Conservation (phyloP, 1,140 invertebrate species). For the Solenopsis invicta region DNA sequence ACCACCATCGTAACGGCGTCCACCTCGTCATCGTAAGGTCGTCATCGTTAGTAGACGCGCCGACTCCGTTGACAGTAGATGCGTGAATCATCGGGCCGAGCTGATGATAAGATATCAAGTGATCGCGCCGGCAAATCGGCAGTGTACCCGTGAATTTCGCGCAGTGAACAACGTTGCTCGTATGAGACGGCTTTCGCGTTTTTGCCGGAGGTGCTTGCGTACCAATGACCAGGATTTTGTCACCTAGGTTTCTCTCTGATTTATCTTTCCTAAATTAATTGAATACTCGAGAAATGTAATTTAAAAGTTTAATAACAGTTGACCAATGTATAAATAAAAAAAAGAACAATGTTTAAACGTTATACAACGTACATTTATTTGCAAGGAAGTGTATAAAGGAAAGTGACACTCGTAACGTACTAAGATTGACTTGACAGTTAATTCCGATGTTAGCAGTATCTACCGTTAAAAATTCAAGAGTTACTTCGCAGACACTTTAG, state of each 20-base stretch:
- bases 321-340: neutral
- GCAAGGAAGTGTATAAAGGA: slow-evolving; percentile 1
- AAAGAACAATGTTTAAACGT: neutral
- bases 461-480: neutral
- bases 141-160: slow-evolving; percentile 18
- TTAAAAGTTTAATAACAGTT: neutral
- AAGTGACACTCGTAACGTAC: neutral
- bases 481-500: neutral
- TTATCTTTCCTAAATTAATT: neutral
- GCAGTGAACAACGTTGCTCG: slow-evolving; percentile 18
- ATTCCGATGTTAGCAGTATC: neutral
- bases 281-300: neutral
- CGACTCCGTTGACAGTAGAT: slow-evolving; percentile 54
- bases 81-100: slow-evolving; percentile 58
- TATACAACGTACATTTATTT: neutral
- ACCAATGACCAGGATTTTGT: neutral
- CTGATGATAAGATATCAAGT: slow-evolving; percentile 53
- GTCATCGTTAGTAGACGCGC: slow-evolving; percentile 51
- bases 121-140: slow-evolving; percentile 26
- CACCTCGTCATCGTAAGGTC: slow-evolving; percentile 27
- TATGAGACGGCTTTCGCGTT: neutral
- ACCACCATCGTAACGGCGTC: neutral
- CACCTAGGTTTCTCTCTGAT: neutral
- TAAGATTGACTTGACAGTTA: neutral
- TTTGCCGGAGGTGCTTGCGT: neutral